Conservation (phyloP, 2,797 vertebrate species). For the Valencia hispanica region DNA sequence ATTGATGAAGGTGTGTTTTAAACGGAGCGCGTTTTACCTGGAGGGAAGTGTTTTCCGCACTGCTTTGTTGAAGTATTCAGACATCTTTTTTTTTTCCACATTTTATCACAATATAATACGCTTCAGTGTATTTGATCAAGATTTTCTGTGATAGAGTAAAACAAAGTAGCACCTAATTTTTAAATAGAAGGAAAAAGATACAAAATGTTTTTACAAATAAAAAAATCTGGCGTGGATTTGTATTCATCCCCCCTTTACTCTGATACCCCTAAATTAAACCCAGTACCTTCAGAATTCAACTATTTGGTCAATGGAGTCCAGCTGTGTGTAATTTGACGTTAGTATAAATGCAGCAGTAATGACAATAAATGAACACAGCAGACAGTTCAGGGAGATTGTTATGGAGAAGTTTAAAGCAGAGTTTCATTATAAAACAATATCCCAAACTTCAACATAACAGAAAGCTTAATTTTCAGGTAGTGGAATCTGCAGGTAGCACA, state of each 20-base stretch:
- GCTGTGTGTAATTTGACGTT: neutral
- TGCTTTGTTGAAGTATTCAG: neutral
- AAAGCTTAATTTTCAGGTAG: too few relatives aligned
- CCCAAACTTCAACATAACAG: neutral
- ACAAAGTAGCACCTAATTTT: neutral
- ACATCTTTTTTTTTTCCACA: too few relatives aligned
- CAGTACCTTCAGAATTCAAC: neutral
- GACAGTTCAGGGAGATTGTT: neutral
- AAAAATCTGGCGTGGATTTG: neutral
- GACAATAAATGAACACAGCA: neutral
- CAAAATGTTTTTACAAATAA: neutral
- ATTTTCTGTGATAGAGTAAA: neutral
- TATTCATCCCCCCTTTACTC: neutral
- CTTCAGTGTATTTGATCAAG: neutral
- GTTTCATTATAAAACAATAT: neutral
- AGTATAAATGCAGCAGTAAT: neutral
- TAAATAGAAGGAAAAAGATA: neutral
- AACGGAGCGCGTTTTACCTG: neutral
- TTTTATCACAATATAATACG: neutral
- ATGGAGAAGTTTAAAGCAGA: neutral
- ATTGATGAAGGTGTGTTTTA: constrained; percentile 16
- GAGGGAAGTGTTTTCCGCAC: neutral
- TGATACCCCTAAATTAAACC: neutral
- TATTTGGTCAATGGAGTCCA: neutral
- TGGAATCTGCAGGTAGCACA: neutral